phyloP scores from a whole-genome alignment of 2,888 invertebrate genomes.

The Hirtodrosophila confusa region DNA sequence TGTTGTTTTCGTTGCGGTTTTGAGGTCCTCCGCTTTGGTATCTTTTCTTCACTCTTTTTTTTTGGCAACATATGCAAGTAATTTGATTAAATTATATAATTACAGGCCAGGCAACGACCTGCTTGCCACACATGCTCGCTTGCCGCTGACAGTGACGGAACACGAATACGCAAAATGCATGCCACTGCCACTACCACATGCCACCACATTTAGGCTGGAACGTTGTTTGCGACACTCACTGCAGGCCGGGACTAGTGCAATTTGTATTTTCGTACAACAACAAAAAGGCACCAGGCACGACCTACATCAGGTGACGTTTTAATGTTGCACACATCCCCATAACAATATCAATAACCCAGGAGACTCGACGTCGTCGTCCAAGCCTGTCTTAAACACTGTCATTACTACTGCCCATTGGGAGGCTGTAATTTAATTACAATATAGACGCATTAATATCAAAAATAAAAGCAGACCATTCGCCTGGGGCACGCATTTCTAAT shows the following conservation, averaged over 20 bases:
- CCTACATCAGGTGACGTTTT: conserved; percentile 84
- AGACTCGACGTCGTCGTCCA: conserved; percentile 29
- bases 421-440: conserved; percentile 74
- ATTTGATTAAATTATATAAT: conserved; percentile 83
- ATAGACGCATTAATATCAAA: conserved; percentile 63
- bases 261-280: conserved; percentile 85
- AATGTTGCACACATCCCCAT: conserved; percentile 52
- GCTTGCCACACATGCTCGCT: conserved; percentile 34
- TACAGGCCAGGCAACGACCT: conserved; percentile 70
- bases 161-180: conserved; percentile 41
- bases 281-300: conserved; percentile 87
- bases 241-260: conserved; percentile 89
- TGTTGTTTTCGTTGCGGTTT: conserved; percentile 45
- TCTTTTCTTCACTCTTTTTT: conserved; percentile 39
- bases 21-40: conserved; percentile 30
- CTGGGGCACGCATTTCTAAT: conserved; percentile 22
- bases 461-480: conserved; percentile 6
- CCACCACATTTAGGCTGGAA: conserved; percentile 23
- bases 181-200: conserved; percentile 32
- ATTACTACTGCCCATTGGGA: conserved; percentile 48
- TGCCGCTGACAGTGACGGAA: conserved; percentile 55
- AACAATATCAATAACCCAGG: conserved; percentile 61
- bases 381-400: conserved; percentile 54
- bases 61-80: conserved; percentile 81
- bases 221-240: conserved; percentile 77